Evolutionary conservation across 23 tunicate species (phyloP), one percentile per base, ranked within the genome.

Genomic region (Halocynthia aurantium): DNA sequence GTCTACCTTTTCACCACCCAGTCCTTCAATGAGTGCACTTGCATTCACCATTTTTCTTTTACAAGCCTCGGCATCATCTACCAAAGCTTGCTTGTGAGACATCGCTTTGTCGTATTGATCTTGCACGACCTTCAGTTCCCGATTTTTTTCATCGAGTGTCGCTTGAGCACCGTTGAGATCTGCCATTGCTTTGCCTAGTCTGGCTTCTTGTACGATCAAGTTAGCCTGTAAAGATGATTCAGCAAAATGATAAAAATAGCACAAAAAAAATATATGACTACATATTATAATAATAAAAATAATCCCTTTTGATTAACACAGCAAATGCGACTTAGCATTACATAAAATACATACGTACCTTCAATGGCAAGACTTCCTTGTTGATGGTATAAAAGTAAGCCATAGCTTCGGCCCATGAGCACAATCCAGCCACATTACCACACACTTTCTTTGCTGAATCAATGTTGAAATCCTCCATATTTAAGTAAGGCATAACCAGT

Each of bases 371-470:
- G 22, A 94, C 99, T 63, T 94, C 99, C 78, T 94, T 94, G 85
- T 94, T 94, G 82, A 94, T 94, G 55, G 81, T 78, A 73, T 77
- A 94, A 74, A 94, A 94, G 84, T 82, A 88, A 8, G 99, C 74
- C 99, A 94, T 94, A 40, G 99, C 99, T 78, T 87, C 81, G 2
- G 99, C 85, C 99, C 99, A 94, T 50, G 99, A 87, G 76, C 99
- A 94, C 71, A 94, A 76, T 0, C 99, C 99, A 7, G 99, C 99
- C 5, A 94, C 99, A 57, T 88, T 88, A 5, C 95, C 95, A 65
- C 90, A 94, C 22, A 94, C 99, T 75, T 88, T 88, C 80, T 94
- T 94, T 55, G 99, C 99, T 18, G 95, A 84, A 21, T 94, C 99
- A 13, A 88, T 80, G 72, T 81, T 83, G 91, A 90, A 94, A 77